Percentiles rank a stretch among this genome's conserved stretches.
Evolutionary conservation across 2,113 vertebrate genomes (phyloP).

Genomic region (Zonotrichia leucophrys): DNA sequence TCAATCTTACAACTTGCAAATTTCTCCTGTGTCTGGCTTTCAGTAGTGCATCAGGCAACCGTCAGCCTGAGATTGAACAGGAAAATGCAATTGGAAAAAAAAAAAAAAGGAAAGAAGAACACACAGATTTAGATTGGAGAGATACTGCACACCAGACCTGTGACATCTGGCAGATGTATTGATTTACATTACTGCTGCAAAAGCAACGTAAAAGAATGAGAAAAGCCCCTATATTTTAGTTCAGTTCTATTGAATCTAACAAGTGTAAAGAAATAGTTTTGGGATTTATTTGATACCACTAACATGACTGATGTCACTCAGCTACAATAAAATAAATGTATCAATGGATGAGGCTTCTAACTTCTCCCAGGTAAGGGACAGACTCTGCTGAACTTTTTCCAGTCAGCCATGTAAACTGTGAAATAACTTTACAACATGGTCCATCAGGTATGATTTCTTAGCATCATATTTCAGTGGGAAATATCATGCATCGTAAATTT

Average conservation of each 20-base stretch:
- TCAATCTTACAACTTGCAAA: not conserved
- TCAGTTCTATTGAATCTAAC: not conserved
- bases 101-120: not conserved
- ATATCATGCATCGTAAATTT: not conserved
- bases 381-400: not conserved
- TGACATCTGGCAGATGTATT: not conserved
- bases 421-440: not conserved
- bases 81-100: not conserved
- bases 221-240: not conserved
- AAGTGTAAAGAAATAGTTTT: not conserved
- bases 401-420: not conserved
- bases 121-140: not conserved
- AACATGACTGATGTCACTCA: not conserved
- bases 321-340: not conserved
- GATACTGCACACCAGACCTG: not conserved
- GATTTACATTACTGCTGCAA: not conserved
- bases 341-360: not conserved
- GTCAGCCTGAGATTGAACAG: not conserved
- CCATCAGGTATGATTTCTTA: not conserved
- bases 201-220: not conserved
- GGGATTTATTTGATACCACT: not conserved
- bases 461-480: not conserved
- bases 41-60: not conserved
- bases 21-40: not conserved
- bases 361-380: not conserved